A percentile compares a stretch with the other conserved stretches of the same genome.
phyloP scores from a whole-genome alignment of 2,113 vertebrate genomes.

The Oreochromis niloticus region DNA sequence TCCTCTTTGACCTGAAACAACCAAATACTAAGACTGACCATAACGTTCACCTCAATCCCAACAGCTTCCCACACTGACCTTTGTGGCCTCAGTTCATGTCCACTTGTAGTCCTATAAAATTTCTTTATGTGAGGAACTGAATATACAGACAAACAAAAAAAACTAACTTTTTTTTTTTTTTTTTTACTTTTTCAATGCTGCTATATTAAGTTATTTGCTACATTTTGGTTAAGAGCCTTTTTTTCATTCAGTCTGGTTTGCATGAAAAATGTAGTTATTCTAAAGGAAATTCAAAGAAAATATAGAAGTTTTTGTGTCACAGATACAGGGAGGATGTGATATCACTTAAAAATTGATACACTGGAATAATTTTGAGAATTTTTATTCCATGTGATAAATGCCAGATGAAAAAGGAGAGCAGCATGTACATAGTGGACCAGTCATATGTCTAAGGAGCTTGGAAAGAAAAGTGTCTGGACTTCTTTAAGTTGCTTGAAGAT shows the following conservation, averaged over 20 bases:
- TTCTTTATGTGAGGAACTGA: background rate
- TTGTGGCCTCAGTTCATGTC: background rate
- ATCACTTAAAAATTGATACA: background rate
- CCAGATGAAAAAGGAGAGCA: background rate
- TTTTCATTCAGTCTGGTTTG: background rate
- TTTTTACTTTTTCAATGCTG: background rate
- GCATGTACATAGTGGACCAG: background rate
- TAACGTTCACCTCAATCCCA: background rate
- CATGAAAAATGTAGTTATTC: background rate
- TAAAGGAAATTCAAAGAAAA: background rate
- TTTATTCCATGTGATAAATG: background rate
- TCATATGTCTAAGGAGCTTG: background rate
- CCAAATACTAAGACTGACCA: background rate
- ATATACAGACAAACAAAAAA: background rate
- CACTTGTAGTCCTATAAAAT: background rate
- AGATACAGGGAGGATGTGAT: background rate
- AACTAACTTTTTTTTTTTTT: background rate
- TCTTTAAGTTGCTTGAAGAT: too few species aligned
- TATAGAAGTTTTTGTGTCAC: background rate
- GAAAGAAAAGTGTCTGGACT: accelerated
- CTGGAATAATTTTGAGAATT: background rate
- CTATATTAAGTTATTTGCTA: background rate
- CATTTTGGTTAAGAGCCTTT: background rate
- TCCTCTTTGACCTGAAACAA: constrained; percentile 22
- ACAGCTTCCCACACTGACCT: background rate